Base-by-base conservation (phyloP, 2,797 vertebrate species). In the Eurystomus glaucurus region DNA sequence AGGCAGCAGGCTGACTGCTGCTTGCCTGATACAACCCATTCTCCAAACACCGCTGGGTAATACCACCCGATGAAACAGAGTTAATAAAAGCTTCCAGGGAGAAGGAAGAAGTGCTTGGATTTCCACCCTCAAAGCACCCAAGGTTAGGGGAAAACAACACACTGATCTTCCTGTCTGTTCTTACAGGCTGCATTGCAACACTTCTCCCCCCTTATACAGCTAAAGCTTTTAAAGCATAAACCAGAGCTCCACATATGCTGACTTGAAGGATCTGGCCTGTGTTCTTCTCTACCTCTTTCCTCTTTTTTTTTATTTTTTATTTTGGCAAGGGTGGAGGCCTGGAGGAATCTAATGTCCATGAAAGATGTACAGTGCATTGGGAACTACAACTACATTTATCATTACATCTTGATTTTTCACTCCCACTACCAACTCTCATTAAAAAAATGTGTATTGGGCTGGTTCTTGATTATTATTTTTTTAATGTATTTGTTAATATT, bases 341-440 rank as follows among this genome's bases (percentile, higher is more conserved):
- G 37, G 14, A 62, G 19, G 19, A 86, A 54, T 22, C 21, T 33
- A 23, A 15, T 23, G 8, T 17, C 29, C 10, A 5, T 55, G 35
- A 48, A 78, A 75, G 8, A 31, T 18, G 15, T 17, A n/a, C 21
- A 6, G 8, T 43, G 5, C 37, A 31, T 45, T 43, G 77, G 12
- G 21, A 91, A 50, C 26, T 52, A 33, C 18, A 86, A 46, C 21
- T 52, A 25, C 3, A 7, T 37, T 33, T 65, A 39, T 45, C 12
- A 45, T 41, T 14, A 45, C 10, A 35, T 9, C 0, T 0, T 35
- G 22, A 20, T 71, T 89, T 58, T 85, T 72, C n/a, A 54, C 14
- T 79, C 17, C 76, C 18, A 9, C 2, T 28, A 33, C 11, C 5
- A 5, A 8, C 3, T 71, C n/a, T 54, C 55, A 35, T 51, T 58